Conservation (phyloP, 1,140 invertebrate species). For the Drosophila quadrilineata region DNA sequence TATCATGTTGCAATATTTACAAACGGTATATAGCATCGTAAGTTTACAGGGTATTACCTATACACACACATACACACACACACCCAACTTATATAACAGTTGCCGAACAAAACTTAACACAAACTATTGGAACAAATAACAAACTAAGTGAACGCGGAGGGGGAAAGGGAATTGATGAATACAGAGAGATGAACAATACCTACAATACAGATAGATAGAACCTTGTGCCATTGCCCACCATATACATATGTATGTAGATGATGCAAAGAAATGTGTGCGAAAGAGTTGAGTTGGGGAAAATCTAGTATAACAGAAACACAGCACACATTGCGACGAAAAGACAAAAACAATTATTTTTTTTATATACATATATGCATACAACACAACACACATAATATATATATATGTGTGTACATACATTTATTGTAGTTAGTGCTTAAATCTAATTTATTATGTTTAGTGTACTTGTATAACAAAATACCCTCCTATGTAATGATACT, state of each 20-base stretch:
- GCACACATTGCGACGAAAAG: conserved; percentile 23
- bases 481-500: conserved; percentile 36
- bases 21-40: conserved; percentile 39
- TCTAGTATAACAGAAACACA: neutral
- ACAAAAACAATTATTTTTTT: conserved; percentile 41
- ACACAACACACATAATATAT: too few relatives aligned
- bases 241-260: too few relatives aligned
- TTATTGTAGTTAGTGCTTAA: conserved; percentile 66
- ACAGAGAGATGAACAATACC: too few relatives aligned
- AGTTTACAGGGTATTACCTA: conserved; percentile 53
- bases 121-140: neutral
- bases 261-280: conserved; percentile 11
- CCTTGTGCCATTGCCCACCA: conserved; percentile 62
- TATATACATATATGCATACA: conserved; percentile 47
- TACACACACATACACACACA: conserved; percentile 8
- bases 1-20: conserved; percentile 68
- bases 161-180: neutral
- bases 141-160: neutral
- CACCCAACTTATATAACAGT: too few relatives aligned
- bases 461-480: conserved; percentile 40
- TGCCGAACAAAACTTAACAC: conserved; percentile 25
- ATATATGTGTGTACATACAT: conserved; percentile 23
- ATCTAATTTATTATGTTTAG: conserved; percentile 67
- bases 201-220: too few relatives aligned
- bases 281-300: conserved; percentile 10